Conservation (phyloP, 2,888 invertebrate genomes). For the Pristionchus exspectatus region DNA sequence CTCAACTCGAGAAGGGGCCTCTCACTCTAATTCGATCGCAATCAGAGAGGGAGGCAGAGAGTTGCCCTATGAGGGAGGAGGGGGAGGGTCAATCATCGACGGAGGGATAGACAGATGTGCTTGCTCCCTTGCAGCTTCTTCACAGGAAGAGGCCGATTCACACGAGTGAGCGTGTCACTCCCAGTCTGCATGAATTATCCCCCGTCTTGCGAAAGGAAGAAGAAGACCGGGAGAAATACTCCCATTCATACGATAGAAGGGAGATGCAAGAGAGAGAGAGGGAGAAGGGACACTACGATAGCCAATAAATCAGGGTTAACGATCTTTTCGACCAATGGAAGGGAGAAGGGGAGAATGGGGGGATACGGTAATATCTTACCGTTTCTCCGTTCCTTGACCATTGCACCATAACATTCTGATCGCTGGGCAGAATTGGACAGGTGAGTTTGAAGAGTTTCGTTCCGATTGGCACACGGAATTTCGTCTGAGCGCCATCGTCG, state of each 20-base stretch:
- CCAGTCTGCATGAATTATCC: conserved; percentile 53
- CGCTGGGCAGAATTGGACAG: conserved; percentile 72
- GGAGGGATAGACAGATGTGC: conserved; percentile 50
- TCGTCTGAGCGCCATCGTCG: conserved; percentile 68
- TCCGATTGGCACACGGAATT: conserved; percentile 72
- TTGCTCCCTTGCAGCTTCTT: not conserved
- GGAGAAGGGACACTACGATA: conserved; percentile 3
- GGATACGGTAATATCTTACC: conserved; percentile 49
- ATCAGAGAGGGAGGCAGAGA: conserved; percentile 29
- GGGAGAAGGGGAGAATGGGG: not conserved
- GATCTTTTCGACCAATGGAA: conserved; percentile 18
- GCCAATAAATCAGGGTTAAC: conserved; percentile 46
- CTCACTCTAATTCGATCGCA: conserved; percentile 55
- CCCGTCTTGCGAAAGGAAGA: conserved; percentile 50
- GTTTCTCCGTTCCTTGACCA: conserved; percentile 76
- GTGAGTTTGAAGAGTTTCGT: conserved; percentile 72
- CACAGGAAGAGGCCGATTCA: conserved; percentile 47
- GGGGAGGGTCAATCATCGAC: conserved; percentile 32
- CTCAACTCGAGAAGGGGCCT: conserved; percentile 39
- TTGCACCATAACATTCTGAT: conserved; percentile 71
- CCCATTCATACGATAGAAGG: conserved; percentile 37
- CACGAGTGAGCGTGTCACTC: conserved; percentile 52
- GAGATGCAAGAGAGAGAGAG: not conserved
- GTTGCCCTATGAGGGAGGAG: not conserved
- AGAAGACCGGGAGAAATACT: conserved; percentile 24